phyloP scores from a whole-genome alignment of 2,888 invertebrate genomes.

The Lycocerus yunnanus region DNA sequence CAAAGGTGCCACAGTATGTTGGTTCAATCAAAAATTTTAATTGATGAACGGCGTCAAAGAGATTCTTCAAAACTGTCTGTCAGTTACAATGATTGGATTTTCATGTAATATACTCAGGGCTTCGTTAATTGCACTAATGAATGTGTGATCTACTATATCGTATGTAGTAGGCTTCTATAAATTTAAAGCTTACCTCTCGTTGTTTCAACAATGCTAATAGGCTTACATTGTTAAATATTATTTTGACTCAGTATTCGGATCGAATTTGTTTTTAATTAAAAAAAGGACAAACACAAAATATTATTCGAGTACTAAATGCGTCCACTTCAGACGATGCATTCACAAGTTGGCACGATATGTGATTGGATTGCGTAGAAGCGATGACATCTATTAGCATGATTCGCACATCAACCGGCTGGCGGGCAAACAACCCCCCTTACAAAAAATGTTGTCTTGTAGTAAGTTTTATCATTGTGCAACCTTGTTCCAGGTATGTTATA shows the following conservation, averaged over 20 bases:
- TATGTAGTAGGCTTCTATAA: not conserved
- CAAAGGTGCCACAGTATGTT: slow-evolving; percentile 5
- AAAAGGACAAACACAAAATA: not conserved
- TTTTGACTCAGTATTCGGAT: not conserved
- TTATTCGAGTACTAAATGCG: not conserved
- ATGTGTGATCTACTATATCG: slow-evolving; percentile 9
- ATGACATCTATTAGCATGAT: not conserved
- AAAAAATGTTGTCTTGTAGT: not conserved
- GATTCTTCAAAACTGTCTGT: slow-evolving; percentile 25
- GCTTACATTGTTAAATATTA: not conserved
- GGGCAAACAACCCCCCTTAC: not conserved
- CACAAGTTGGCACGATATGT: no score
- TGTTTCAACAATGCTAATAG: not conserved
- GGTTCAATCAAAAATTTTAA: slow-evolving; percentile 24
- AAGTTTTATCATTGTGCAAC: not conserved
- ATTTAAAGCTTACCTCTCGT: not conserved
- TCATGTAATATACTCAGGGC: slow-evolving; percentile 21
- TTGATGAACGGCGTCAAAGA: slow-evolving; percentile 23
- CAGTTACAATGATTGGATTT: slow-evolving; percentile 26
- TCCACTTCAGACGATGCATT: no score
- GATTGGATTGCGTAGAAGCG: not conserved
- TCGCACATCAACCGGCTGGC: not conserved
- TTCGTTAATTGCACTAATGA: slow-evolving; percentile 21
- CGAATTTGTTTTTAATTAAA: not conserved
- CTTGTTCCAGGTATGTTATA: not conserved